Evolutionary conservation across 2,797 vertebrate species (phyloP).

Genomic region (Enteromius argenteus): DNA sequence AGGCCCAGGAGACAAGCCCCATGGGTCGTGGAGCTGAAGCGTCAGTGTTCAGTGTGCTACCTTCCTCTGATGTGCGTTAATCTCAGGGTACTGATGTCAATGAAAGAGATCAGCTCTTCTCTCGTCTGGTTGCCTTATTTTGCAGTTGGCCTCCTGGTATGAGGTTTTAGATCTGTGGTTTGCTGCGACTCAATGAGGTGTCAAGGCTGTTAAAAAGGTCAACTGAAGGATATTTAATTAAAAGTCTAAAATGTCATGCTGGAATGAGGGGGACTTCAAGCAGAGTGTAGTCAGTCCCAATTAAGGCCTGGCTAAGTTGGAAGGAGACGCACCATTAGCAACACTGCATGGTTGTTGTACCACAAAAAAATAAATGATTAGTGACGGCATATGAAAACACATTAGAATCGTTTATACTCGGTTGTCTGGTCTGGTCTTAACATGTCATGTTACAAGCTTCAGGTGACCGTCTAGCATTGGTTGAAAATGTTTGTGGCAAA

Average conservation of each 20-base stretch:
- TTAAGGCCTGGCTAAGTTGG: constrained; percentile 54
- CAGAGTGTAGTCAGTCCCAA: constrained; percentile 42
- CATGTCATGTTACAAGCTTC: not conserved
- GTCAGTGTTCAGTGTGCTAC: constrained; percentile 8
- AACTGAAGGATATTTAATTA: constrained; percentile 61
- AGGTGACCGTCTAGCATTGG: not conserved
- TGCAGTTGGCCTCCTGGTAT: constrained; percentile 8
- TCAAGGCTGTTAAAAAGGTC: constrained; percentile 50
- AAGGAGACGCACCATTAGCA: constrained; percentile 8
- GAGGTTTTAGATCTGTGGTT: constrained; percentile 35
- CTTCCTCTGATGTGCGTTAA: constrained; percentile 46
- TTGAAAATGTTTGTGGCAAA: not conserved
- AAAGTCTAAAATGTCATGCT: constrained; percentile 52
- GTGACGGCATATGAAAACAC: not conserved
- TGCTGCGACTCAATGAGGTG: constrained; percentile 11
- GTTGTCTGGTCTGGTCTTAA: not conserved
- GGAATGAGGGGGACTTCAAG: constrained; percentile 47
- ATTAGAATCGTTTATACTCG: not conserved
- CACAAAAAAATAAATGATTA: constrained; percentile 1
- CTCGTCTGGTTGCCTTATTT: constrained; percentile 24
- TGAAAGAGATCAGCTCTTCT: constrained; percentile 39
- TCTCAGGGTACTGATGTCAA: constrained; percentile 50
- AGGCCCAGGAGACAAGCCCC: constrained; percentile 59
- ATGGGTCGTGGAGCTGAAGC: constrained; percentile 56
- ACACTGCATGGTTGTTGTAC: constrained; percentile 30